Base-by-base conservation (phyloP, 2,797 vertebrate genomes). In the Cetoscarus ocellatus region DNA sequence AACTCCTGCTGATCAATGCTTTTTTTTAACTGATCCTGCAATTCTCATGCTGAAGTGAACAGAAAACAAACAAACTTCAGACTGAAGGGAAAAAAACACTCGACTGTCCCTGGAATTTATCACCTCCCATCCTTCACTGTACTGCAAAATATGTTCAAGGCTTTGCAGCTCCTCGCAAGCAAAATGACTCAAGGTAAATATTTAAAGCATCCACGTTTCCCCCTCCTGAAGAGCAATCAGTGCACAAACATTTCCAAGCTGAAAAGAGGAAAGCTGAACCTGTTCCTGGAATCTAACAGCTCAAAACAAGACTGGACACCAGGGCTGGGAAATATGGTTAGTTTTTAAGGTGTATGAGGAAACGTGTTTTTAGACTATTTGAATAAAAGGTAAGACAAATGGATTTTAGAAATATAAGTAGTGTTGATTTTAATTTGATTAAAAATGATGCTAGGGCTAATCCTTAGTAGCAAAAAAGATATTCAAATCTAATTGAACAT, bases 31-130 rank as follows among this genome's bases (percentile, higher is more conserved):
- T 17, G n/a, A 3, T 50, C 49, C 55, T 54, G 9, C 50, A 62
- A 1, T 2, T 27, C 6, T n/a, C 45, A 13, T 17, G 56, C 73
- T 59, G 43, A 67, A 67, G 17, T 55, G 40, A 77, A 34, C 57
- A 52, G 27, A 27, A 27, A 27, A 27, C 27, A 56, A 86, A 80
- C 86, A 56, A 78, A 19, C 34, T 35, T 72, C 58, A 36, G 51
- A 64, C 9, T 8, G 38, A n/a, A 35, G 45, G 34, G 38, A 1
- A 39, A 56, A 54, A 49, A 47, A 63, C 52, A 44, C 10, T 59
- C 70, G 73, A 45, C 50, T 70, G 72, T 74, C 76, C 70, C 66
- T 52, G 85, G 83, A 89, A 86, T 88, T 6, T 85, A 62, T 85
- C 84, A 83, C 87, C 82, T 85, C 71, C 60, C 58, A 52, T 79